phyloP scores from a whole-genome alignment of 1,140 invertebrate species.

The Eupristina koningsbergeri region DNA sequence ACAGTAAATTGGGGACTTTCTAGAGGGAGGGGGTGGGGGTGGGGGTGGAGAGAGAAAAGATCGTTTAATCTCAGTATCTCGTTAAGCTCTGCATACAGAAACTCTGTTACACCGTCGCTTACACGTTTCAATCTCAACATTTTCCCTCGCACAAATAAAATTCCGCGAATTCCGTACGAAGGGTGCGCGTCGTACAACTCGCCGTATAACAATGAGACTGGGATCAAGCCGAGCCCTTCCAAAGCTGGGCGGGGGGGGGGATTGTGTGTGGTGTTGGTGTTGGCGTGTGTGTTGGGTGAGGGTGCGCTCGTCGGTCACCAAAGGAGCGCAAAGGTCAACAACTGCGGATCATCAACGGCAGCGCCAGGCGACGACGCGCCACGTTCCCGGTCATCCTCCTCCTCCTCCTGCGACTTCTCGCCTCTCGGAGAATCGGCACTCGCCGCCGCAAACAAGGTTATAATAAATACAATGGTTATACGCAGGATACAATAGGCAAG shows the following conservation, averaged over 20 bases:
- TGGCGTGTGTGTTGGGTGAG: too few species aligned
- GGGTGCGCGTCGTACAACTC: neutral
- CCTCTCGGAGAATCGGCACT: neutral
- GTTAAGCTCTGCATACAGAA: neutral
- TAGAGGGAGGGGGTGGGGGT: too few species aligned
- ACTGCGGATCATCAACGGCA: neutral
- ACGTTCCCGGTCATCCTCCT: neutral
- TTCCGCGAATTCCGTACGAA: neutral
- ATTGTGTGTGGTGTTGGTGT: neutral
- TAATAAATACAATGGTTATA: neutral
- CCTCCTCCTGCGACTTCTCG: neutral
- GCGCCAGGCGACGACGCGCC: too few species aligned
- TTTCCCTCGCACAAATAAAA: neutral
- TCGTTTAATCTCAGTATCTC: neutral
- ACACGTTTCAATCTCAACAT: neutral
- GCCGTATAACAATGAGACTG: neutral
- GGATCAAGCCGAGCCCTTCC: neutral
- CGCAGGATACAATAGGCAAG: neutral
- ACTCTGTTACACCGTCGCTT: too few species aligned
- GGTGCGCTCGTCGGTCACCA: too few species aligned
- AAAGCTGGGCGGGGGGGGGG: too few species aligned
- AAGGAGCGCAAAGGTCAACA: too few species aligned
- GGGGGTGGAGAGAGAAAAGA: neutral
- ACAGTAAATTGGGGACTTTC: too few species aligned
- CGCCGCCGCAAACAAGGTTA: neutral